Percentiles rank a stretch among this genome's conserved stretches.
Conservation (phyloP, 2,113 vertebrate species). For the Sinocyclocheilus rhinocerous region DNA sequence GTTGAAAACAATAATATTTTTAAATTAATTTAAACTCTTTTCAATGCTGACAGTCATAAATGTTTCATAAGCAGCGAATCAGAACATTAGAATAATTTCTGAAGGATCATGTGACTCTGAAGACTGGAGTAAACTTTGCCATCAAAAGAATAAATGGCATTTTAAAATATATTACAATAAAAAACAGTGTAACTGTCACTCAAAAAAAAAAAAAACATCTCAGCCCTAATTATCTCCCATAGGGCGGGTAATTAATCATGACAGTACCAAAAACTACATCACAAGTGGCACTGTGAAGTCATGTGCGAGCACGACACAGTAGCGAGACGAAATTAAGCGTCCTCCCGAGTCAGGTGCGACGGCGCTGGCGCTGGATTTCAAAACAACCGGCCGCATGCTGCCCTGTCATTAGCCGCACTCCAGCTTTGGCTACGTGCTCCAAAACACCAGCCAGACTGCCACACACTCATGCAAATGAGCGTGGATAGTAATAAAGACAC, state of each 20-base stretch:
- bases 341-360: constrained; percentile 56
- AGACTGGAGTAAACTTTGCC: too few relatives aligned
- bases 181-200: background rate
- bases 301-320: background rate
- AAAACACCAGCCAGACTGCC: background rate
- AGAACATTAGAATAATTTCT: background rate
- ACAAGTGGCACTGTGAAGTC: background rate
- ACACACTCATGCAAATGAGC: background rate
- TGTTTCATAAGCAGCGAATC: background rate
- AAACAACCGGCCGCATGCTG: constrained; percentile 62
- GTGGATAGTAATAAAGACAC: background rate
- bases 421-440: background rate
- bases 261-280: background rate
- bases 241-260: background rate
- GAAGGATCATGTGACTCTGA: background rate
- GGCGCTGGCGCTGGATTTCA: constrained; percentile 63
- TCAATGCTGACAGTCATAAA: background rate
- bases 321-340: constrained; percentile 26
- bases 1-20: background rate
- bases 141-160: background rate
- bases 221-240: background rate
- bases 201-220: background rate
- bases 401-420: constrained; percentile 57
- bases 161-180: too few relatives aligned
- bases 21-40: background rate